Base-by-base conservation (phyloP, 2,797 vertebrate genomes). In the Crenichthys baileyi region DNA sequence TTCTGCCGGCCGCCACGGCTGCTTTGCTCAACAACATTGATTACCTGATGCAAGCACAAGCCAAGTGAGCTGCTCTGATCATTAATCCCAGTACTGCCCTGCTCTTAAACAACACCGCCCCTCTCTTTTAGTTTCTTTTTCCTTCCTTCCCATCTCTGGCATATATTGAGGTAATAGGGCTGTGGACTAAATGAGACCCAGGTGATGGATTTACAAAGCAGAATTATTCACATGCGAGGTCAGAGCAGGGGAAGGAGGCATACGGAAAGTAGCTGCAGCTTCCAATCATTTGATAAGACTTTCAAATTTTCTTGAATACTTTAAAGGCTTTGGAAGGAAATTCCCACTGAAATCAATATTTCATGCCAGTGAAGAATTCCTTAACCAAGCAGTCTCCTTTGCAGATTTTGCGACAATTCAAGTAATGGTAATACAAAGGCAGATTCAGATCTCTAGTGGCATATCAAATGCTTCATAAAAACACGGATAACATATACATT, bases 11-110 rank as follows among this genome's bases (percentile, higher is more conserved):
- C 85, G 50, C 72, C 85, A 86, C 79, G 84, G 90, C 88, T 85
- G 85, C 89, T 81, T 90, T 79, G 76, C 91, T 92, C 82, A 81
- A 90, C 79, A 61, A 84, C 93, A 94, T 93, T 91, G 94, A 95
- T 95, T 93, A 85, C 80, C 88, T 92, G 91, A 93, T 90, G 91
- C 88, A 93, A 94, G 91, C 85, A 81, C 89, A 91, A 93, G 92
- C 91, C 82, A 91, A 91, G 91, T 91, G 89, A 86, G 79, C 72
- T 36, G 58, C 80, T 86, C 88, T 50, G 88, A 93, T 91, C 90
- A 88, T 95, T 93, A 95, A 93, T 94, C 91, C 93, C 88, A 70
- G 79, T 65, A 74, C 84, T 85, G 82, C 75, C 61, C 71, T 39
- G 7, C 76, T 82, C 81, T 93, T 87, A 80, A 91, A 92, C 88